phyloP scores from a whole-genome alignment of 2,113 vertebrate genomes.

The Ascaphus truei region DNA sequence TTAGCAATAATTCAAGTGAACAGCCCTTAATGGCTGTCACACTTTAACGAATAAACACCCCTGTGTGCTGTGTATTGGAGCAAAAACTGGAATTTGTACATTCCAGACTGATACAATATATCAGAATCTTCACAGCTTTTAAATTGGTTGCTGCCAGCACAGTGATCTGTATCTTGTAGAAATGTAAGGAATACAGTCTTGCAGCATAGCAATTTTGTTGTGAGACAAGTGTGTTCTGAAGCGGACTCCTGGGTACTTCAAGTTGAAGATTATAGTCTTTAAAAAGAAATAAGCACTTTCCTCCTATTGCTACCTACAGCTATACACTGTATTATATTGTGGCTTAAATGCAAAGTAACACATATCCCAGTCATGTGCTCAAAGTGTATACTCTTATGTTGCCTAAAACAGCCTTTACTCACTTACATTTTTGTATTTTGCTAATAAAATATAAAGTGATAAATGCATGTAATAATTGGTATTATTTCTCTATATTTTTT shows the following conservation, averaged over 20 bases:
- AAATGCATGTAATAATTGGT: too few species aligned
- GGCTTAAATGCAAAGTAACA: background rate
- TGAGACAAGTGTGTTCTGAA: background rate
- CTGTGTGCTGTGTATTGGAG: too few species aligned
- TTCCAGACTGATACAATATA: background rate
- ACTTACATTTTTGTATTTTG: too few species aligned
- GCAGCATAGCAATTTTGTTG: background rate
- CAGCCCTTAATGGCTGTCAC: too few species aligned
- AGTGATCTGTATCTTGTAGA: background rate
- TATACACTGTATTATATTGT: background rate
- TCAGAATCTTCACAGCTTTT: background rate
- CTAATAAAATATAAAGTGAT: too few species aligned
- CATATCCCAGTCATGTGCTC: background rate
- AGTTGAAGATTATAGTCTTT: constrained; percentile 16
- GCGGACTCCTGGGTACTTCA: background rate
- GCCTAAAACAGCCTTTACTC: background rate
- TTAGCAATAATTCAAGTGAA: too few species aligned
- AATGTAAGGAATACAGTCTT: background rate
- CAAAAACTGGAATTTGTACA: too few species aligned
- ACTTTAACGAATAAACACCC: too few species aligned
- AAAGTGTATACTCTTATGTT: background rate
- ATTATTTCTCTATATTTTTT: too few species aligned
- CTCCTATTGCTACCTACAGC: background rate
- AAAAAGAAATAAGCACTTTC: background rate
- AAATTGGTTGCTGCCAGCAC: background rate